A percentile compares a stretch with the other conserved stretches of the same genome.
Conservation (phyloP, 2,797 vertebrate species). For the Lindbergichthys nudifrons region DNA sequence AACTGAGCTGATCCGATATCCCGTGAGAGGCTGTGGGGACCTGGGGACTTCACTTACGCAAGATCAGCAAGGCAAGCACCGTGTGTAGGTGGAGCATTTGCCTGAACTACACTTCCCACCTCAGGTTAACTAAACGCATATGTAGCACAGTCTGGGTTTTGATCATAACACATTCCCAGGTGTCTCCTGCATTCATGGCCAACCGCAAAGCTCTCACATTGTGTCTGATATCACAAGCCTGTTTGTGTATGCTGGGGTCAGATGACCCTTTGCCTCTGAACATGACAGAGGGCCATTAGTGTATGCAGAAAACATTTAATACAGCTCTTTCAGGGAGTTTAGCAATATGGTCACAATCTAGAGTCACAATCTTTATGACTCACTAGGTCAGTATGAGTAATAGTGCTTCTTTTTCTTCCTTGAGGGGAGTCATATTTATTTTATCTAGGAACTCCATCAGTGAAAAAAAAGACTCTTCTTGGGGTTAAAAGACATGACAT, state of each 20-base stretch:
- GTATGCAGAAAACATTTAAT: neutral
- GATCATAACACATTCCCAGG: constrained; percentile 6
- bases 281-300: neutral
- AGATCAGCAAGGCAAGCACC: constrained; percentile 55
- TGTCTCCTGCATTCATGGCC: neutral
- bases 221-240: constrained; percentile 29
- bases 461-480: no score
- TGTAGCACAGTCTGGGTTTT: neutral
- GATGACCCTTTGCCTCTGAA: constrained; percentile 8
- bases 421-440: neutral
- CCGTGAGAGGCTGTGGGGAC: constrained; percentile 56
- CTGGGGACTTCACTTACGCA: constrained; percentile 67
- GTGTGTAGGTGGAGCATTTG: constrained; percentile 50
- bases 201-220: neutral
- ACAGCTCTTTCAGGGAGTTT: neutral
- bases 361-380: neutral
- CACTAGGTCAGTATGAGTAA: neutral
- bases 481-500: no score
- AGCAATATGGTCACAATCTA: neutral
- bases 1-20: constrained; percentile 47
- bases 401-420: neutral
- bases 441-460: no score
- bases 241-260: constrained; percentile 37
- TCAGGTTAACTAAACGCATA: constrained; percentile 27
- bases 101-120: constrained; percentile 24